Conservation (phyloP, 2,797 vertebrate species). For the Ctenochaetus hawaiiensis region DNA sequence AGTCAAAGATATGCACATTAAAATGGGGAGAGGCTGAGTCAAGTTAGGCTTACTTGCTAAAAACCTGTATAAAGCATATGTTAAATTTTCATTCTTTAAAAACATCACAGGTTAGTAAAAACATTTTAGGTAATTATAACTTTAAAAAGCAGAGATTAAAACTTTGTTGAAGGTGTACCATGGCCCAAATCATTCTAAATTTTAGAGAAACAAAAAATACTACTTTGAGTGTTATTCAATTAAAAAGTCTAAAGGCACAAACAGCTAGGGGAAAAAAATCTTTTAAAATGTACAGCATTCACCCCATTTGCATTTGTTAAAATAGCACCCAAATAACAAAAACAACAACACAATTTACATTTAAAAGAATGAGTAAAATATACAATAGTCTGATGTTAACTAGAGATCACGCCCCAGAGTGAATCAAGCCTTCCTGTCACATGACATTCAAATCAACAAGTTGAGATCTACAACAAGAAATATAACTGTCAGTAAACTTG, state of each 20-base stretch:
- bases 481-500: constrained; percentile 1
- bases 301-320: not conserved
- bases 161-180: not conserved
- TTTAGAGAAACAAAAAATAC: constrained; percentile 2
- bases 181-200: constrained; percentile 5
- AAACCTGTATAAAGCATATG: not conserved
- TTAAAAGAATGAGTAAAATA: not conserved
- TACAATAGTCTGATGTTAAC: constrained; percentile 10
- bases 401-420: constrained; percentile 15
- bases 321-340: not conserved
- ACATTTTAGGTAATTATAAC: not conserved
- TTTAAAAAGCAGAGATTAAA: constrained; percentile 22
- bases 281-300: not conserved
- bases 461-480: constrained; percentile 46
- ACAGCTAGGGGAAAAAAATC: not conserved
- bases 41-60: no score
- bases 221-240: not conserved
- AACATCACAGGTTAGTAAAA: not conserved
- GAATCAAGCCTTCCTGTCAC: constrained; percentile 18
- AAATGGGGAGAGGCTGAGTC: no score
- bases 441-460: constrained; percentile 25
- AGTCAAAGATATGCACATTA: not conserved
- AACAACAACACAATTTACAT: not conserved
- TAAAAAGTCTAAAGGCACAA: no score
- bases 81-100: constrained; percentile 29